Base-by-base conservation (phyloP, 92 coral and sea anemone species). In the Epizoanthus rinbou region DNA sequence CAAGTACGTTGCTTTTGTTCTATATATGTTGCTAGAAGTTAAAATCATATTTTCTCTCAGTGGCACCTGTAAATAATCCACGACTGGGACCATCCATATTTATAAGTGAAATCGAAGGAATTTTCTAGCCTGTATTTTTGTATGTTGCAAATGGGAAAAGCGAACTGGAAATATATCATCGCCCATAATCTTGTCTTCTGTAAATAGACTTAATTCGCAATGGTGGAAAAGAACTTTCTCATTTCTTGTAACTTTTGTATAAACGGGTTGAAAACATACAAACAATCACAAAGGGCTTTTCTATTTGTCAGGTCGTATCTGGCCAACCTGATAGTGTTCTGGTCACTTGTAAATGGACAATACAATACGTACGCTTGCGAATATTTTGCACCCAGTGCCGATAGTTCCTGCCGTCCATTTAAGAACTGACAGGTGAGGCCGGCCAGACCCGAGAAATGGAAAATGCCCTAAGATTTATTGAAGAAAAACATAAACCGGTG, bases 41-140 rank as follows among this genome's bases (percentile, higher is more conserved):
- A 41, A 37, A 52, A n/a, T 74, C 13, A 23, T 31, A 19, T 63
- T 75, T 52, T 75, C 68, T 57, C 54, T 57, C n/a, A n/a, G n/a
- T 17, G 16, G 57, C 82, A 78, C 70, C 71, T 41, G 82, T 78
- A 78, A 62, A 78, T 35, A 78, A 35, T 60, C 45, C 45, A 31
- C 23, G 31, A 63, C 57, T 75, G 52, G 39, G 45, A 78, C 23
- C 57, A 16, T 75, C 68, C 33, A 57, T 18, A 58, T 57, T 58
- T 75, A 57, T 75, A 57, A 33, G 67, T 65, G 54, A 75, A 57
- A 67, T 31, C 13, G 50, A 35, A 58, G 41, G 60, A 58, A 39
- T 31, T 75, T 75, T 75, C 18, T 17, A 17, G 81, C 43, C 35
- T 35, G 65, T 25, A 41, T 41, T 78, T 78, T 78, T 78, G 81